Conservation (phyloP, 1,140 invertebrate species). For the Carposina sasakii region DNA sequence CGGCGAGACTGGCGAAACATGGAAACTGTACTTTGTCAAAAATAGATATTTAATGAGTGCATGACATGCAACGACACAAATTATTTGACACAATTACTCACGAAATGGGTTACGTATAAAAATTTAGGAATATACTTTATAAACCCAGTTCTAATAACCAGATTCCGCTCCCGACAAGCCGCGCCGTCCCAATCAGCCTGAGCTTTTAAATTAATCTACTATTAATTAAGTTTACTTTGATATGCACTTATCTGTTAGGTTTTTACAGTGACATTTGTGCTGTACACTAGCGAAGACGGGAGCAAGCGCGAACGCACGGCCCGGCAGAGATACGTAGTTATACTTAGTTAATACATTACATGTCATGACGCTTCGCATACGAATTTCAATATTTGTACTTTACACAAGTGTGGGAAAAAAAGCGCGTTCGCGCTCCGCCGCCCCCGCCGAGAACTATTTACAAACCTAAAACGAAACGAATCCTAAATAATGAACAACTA, state of each 20-base stretch:
- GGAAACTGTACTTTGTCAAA: no score
- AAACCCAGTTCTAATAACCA: background rate
- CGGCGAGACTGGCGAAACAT: no score
- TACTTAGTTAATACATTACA: no score
- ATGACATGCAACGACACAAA: no score
- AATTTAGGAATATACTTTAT: no score
- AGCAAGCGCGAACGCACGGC: constrained; percentile 24
- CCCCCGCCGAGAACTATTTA: constrained; percentile 45
- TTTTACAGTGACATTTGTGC: constrained; percentile 67
- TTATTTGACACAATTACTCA: no score
- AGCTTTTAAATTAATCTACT: background rate
- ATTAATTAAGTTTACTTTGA: constrained; percentile 60
- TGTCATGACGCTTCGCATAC: constrained; percentile 25
- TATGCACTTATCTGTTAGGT: constrained; percentile 66
- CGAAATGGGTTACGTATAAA: no score
- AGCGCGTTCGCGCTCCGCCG: constrained; percentile 19
- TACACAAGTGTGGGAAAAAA: constrained; percentile 27
- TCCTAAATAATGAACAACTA: constrained; percentile 37
- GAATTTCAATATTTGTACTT: constrained; percentile 44
- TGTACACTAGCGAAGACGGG: constrained; percentile 50
- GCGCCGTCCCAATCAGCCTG: background rate
- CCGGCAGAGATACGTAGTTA: constrained; percentile 23
- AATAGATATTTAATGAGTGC: no score
- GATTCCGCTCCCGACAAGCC: background rate
- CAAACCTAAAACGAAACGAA: constrained; percentile 49